Evolutionary conservation across 2,113 vertebrate genomes (phyloP).

Genomic region (Oplegnathus fasciatus): DNA sequence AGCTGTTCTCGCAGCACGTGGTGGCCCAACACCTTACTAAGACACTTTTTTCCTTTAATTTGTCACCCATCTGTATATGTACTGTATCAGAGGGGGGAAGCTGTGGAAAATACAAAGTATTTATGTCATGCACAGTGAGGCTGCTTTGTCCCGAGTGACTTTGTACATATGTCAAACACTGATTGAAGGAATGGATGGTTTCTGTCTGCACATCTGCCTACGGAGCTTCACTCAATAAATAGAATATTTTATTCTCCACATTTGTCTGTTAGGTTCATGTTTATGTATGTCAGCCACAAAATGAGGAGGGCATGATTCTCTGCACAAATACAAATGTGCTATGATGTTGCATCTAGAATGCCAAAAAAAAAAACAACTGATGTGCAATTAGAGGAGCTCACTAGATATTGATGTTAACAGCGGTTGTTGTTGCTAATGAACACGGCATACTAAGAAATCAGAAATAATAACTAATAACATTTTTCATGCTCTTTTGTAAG

Average conservation of each 20-base stretch:
- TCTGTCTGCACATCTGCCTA: slow-evolving; percentile 53
- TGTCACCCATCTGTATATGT: too few relatives aligned
- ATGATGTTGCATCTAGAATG: slow-evolving; percentile 24
- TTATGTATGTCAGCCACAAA: slow-evolving; percentile 50
- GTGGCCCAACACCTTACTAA: too few relatives aligned
- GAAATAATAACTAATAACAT: slow-evolving; percentile 45
- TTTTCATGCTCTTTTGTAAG: slow-evolving; percentile 26
- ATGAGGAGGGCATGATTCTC: slow-evolving; percentile 22
- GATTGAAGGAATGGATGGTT: slow-evolving; percentile 48
- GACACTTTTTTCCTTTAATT: too few relatives aligned
- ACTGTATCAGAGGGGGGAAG: not conserved
- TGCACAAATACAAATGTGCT: slow-evolving; percentile 62
- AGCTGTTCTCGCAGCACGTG: too few relatives aligned
- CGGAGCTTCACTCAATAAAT: slow-evolving; percentile 51
- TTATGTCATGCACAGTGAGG: slow-evolving; percentile 57
- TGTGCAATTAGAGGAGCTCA: slow-evolving; percentile 56
- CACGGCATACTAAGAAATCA: slow-evolving; percentile 48
- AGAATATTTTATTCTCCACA: slow-evolving; percentile 40
- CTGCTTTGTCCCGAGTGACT: slow-evolving; percentile 53
- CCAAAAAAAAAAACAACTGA: slow-evolving; percentile 34
- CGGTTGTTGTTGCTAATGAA: slow-evolving; percentile 65
- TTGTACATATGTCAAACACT: slow-evolving; percentile 59
- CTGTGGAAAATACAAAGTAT: slow-evolving; percentile 48
- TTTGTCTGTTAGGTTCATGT: slow-evolving; percentile 39
- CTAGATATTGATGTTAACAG: slow-evolving; percentile 57